These are phyloP conservation scores for Ommatoiulus sabulosus DNA, from an alignment of 2,888 invertebrate genomes.

Conservation along the genomic window DNA sequence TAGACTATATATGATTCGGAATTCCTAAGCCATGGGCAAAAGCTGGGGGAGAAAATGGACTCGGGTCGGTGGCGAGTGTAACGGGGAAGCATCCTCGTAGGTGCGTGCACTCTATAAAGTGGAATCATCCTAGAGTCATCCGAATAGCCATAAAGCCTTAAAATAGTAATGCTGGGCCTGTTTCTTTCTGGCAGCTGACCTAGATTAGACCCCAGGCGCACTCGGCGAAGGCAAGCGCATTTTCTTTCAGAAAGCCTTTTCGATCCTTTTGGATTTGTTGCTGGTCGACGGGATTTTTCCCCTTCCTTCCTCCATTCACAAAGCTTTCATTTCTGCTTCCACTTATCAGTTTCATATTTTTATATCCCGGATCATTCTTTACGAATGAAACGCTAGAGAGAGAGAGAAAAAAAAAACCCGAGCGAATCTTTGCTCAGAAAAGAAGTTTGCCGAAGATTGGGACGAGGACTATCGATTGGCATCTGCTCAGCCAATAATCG, in stretches of 20 bases:
- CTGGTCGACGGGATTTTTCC: slow-evolving; percentile 24
- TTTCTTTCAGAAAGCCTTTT: slow-evolving; percentile 34
- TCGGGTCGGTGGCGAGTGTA: not conserved
- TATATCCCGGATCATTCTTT: slow-evolving; percentile 39
- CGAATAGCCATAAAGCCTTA: slow-evolving; percentile 33
- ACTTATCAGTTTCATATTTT: slow-evolving; percentile 43
- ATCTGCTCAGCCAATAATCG: slow-evolving; percentile 40
- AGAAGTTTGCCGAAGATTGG: not conserved
- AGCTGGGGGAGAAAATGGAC: not conserved
- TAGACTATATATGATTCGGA: not conserved
- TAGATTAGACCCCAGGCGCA: slow-evolving; percentile 1
- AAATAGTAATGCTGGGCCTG: slow-evolving; percentile 20
- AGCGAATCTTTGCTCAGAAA: slow-evolving; percentile 36
- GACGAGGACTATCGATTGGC: slow-evolving; percentile 40
- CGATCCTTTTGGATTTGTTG: slow-evolving; percentile 17
- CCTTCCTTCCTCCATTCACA: slow-evolving; percentile 40
- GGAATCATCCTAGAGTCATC: slow-evolving; percentile 39
- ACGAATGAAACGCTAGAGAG: slow-evolving; percentile 15
- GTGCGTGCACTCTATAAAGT: slow-evolving; percentile 35
- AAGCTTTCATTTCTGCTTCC: slow-evolving; percentile 40
- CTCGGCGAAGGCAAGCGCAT: slow-evolving; percentile 35
- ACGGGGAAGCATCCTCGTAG: not conserved
- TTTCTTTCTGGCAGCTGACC: slow-evolving; percentile 24
- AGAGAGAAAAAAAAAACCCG: not conserved
- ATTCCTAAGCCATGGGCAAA: not conserved